Base-by-base conservation (phyloP, 2,888 invertebrate genomes). In the Eubasilissa splendida region DNA sequence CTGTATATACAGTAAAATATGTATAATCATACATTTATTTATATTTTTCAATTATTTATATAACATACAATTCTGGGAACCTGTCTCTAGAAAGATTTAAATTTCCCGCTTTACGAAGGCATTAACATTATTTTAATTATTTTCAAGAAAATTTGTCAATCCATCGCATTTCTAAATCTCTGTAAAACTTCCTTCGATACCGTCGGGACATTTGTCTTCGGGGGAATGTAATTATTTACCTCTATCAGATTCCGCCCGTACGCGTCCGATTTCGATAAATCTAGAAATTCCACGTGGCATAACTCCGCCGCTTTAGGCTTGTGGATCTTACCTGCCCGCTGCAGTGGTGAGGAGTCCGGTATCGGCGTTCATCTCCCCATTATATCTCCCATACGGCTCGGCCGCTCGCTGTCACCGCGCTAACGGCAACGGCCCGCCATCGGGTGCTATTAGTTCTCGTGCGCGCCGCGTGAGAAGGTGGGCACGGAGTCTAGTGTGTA, bases 171-270 rank as follows among this genome's bases (percentile, higher is more conserved):
- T 66, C 66, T 7, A 66, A 66, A 66, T 42, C n/a, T 66, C 50
- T 66, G 66, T 50, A n/a, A 8, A 33, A 63, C 60, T 63, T 63
- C 33, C 31, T 63, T 68, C 14, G 54, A 77, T 77, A 77, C 65
- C 9, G 58, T 56, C 54, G 42, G 66, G 33, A 22, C 33, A 53
- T 76, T 60, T 63, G 76, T 76, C 54, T 42, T 53, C 31, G 31
- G 42, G 68, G 50, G 77, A 77, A 77, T 77, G 77, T 68, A 66
- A 66, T 77, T 77, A 77, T 77, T 77, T 66, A 68, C 77, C 33
- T 66, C 68, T 77, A 77, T 77, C 52, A 14, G 68, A 68, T 77
- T 77, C 68, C 33, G 22, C 52, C 53, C 31, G 33, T n/a, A 42
- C 66, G 54, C 22, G 71, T 53, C 71, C 53, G 58, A 50, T 50